phyloP scores from a whole-genome alignment of 2,888 invertebrate genomes.

The Pristionchus entomophagus region DNA sequence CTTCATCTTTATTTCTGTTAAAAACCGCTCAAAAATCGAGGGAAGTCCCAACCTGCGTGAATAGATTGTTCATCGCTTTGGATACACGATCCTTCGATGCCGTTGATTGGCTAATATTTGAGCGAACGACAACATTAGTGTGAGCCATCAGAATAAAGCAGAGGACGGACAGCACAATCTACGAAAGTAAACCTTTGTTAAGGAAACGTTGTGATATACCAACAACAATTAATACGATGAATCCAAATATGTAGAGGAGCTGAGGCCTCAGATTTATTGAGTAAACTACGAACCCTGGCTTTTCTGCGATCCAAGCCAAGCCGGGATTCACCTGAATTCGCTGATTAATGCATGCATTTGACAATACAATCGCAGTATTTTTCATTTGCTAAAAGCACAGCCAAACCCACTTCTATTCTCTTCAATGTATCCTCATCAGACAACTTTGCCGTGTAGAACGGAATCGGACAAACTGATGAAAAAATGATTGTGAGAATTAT shows the following conservation, averaged over 20 bases:
- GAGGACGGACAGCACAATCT: not conserved
- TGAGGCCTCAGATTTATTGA: not conserved
- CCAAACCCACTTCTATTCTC: not conserved
- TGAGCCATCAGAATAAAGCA: not conserved
- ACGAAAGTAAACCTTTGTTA: no score
- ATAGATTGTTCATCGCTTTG: conserved; percentile 25
- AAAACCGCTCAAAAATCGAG: no score
- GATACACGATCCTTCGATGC: not conserved
- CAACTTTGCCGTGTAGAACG: not conserved
- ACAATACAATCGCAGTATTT: no score
- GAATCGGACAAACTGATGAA: not conserved
- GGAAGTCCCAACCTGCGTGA: conserved; percentile 7
- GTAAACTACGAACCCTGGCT: not conserved
- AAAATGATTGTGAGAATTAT: not conserved
- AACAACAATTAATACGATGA: not conserved
- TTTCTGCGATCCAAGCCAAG: not conserved
- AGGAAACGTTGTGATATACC: not conserved
- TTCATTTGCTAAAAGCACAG: not conserved
- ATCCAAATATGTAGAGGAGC: not conserved
- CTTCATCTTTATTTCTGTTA: no score
- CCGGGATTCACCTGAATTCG: conserved; percentile 2
- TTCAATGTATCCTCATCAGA: conserved; percentile 1
- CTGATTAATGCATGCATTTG: no score
- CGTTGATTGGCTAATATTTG: not conserved
- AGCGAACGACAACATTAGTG: not conserved